Evolutionary conservation across 2,888 invertebrate species (phyloP).

Genomic region (Megaustenia siamemsis): DNA sequence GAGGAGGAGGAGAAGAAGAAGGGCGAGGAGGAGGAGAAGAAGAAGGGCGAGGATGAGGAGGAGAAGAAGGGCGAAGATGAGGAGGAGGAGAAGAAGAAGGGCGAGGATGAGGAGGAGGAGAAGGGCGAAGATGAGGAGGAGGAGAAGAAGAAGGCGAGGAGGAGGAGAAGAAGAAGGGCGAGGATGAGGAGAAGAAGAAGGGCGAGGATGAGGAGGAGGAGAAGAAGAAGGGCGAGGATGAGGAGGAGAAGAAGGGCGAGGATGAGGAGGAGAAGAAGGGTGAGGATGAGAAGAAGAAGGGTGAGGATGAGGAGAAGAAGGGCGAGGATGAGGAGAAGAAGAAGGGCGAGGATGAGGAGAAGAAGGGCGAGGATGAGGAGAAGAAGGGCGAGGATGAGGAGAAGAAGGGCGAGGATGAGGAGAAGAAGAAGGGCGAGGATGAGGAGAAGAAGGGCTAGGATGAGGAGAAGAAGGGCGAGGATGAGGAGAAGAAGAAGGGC

Average conservation of each 20-base stretch:
- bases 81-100: background rate
- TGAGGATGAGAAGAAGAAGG: background rate
- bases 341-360: background rate
- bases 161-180: background rate
- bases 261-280: background rate
- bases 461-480: no score
- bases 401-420: background rate
- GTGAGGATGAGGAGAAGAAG: background rate
- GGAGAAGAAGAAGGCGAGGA: background rate
- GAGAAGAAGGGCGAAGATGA: no score
- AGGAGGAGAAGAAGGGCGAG: no score
- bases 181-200: background rate
- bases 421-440: background rate
- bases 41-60: background rate
- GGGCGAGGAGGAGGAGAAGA: background rate
- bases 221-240: background rate
- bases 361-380: background rate
- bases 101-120: background rate
- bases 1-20: background rate
- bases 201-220: no score
- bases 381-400: background rate
- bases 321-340: background rate
- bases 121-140: background rate
- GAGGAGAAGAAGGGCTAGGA: background rate
- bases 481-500: background rate